Base-by-base conservation (phyloP, 1,140 invertebrate species). In the Agrilus planipennis region DNA sequence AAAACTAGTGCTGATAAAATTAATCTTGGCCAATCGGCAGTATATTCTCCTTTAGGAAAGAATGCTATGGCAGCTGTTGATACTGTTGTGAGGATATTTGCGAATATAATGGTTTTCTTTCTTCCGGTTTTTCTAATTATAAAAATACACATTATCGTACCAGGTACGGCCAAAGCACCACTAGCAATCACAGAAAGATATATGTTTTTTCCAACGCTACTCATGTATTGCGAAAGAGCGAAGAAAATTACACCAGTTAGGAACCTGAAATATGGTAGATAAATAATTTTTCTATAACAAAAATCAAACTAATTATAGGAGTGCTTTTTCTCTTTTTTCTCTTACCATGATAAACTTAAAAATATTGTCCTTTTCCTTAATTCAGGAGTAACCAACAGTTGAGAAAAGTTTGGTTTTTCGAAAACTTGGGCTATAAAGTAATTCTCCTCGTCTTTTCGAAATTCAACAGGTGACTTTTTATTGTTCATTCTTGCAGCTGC, bases 211-310 rank as follows among this genome's bases (percentile, higher is more conserved):
- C 73, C 72, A 7, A 82, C 63, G 40, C 77, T 71, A 0, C 79
- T 74, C 20, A 81, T 72, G 50, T 81, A 82, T 54, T 84, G 81
- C 0, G 77, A 75, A 4, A 82, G 74, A 2, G 80, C 80, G 49
- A 77, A 84, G 51, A 83, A 76, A 16, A 77, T 77, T 47, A 83
- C 69, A 7, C 81, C 81, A 41, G 72, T 63, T 20, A 70, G 49
- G 7, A 49, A 45, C 57, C 57, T 58, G 39, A 34, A 54, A 50
- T 39, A 42, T 20, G n/a, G n/a, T n/a, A 12, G 18, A 9, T 27
- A 41, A 34, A 41, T 15, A n/a, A 17, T 28, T 16, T 43, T 38
- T 14, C 27, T 11, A 35, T 22, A n/a, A 18, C 3, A 28, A 39
- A 36, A 12, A 31, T 6, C n/a, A n/a, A n/a, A n/a, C n/a, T n/a